Base-by-base conservation (phyloP, 2,888 invertebrate species). In the Epistrophella euchroma region DNA sequence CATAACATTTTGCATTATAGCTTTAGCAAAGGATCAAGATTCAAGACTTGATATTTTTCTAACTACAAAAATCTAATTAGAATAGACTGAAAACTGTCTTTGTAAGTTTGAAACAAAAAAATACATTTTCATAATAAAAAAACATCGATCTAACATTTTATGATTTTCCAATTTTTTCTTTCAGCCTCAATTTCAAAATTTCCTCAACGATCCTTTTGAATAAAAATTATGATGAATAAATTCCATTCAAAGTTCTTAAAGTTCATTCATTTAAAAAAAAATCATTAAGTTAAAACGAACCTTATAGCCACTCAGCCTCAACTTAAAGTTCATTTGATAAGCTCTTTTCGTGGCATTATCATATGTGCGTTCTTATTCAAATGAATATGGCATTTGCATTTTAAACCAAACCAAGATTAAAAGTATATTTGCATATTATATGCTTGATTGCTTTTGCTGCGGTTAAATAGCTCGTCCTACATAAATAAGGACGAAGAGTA, bases 371-470 rank as follows among this genome's bases (percentile, higher is more conserved):
- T 45, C 45, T 64, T 32, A 40, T 77, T 62, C 60, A 60, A 52
- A 58, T 70, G 52, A 47, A 68, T 15, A 25, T 13, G 19, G 35
- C 55, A 78, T 45, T 78, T 72, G 78, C 78, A 62, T 78, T 78
- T 72, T 58, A 17, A 56, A 28, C 35, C n/a, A 45, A 47, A 37
- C 35, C 35, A n/a, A 52, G 77, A 71, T 72, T 78, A 72, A 78
- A 71, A 72, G 17, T 32, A 77, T 77, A 77, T 77, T 77, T 52
- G 52, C 71, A 77, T 77, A 77, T 70, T 19, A 28, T 68, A 37
- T 43, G 43, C 43, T 62, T 62, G 62, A 58, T 47, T 58, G 28
- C 58, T 47, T 17, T 47, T 19, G 60, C n/a, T 47, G 47, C 19
- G 47, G 66, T 66, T 32, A 19, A n/a, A 9, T 13, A 17, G 22